phyloP scores from a whole-genome alignment of 2,888 invertebrate species.

The Teleogryllus oceanicus region DNA sequence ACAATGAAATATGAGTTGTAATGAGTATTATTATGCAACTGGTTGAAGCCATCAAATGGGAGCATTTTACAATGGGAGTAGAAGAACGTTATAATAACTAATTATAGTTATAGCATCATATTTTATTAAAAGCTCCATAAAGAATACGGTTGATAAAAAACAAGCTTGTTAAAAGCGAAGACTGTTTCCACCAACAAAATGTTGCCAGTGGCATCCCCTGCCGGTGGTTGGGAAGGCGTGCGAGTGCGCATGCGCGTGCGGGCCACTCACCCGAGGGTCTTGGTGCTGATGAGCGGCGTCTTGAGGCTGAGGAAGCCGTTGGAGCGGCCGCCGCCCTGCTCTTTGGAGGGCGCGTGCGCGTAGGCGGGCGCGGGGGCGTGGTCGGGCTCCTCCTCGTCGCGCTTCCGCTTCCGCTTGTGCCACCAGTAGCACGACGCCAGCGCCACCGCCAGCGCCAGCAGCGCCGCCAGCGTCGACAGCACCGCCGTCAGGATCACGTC shows the following conservation, averaged over 20 bases:
- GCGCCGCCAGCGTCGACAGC: conserved; percentile 59
- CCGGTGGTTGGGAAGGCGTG: no score
- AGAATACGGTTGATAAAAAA: no score
- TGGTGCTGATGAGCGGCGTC: conserved; percentile 70
- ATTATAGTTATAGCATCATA: no score
- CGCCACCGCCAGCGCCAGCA: conserved; percentile 57
- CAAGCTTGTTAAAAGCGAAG: no score
- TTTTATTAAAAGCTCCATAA: no score
- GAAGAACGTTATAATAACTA: no score
- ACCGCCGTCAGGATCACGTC: conserved; percentile 63
- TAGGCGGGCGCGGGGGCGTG: conserved; percentile 50
- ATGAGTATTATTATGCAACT: no score
- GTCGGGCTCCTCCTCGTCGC: conserved; percentile 53
- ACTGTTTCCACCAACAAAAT: no score
- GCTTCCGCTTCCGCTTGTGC: conserved; percentile 56
- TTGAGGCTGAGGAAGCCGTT: conserved; percentile 69
- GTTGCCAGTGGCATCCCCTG: no score
- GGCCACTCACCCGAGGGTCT: conserved; percentile 66
- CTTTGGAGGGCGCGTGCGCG: conserved; percentile 51
- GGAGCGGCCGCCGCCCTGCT: conserved; percentile 56
- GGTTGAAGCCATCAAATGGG: no score
- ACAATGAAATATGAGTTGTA: no score
- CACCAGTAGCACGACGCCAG: conserved; percentile 55
- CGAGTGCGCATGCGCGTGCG: not conserved
- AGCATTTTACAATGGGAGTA: no score